Evolutionary conservation across 2,888 invertebrate genomes (phyloP).

Genomic region (Cataglyphis rosenhaueri): DNA sequence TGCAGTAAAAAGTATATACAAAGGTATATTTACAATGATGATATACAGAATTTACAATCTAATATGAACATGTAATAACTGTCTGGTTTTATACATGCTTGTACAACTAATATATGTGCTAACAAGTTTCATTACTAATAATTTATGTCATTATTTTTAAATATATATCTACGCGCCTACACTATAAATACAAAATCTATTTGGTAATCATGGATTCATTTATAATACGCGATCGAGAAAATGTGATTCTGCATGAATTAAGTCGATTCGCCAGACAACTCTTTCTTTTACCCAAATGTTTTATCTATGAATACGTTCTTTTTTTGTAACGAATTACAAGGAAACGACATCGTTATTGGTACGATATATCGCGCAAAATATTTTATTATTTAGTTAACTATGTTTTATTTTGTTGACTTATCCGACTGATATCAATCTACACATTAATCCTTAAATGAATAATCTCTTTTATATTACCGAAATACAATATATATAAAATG

Average conservation of each 20-base stretch:
- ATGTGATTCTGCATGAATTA: slow-evolving; percentile 17
- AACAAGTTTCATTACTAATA: slow-evolving; percentile 26
- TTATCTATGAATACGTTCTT: not conserved
- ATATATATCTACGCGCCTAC: slow-evolving; percentile 14
- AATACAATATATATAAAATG: not conserved
- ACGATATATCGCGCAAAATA: not conserved
- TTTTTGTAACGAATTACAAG: not conserved
- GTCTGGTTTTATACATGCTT: slow-evolving; percentile 36
- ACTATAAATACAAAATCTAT: slow-evolving; percentile 42
- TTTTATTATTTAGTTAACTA: not conserved
- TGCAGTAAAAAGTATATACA: slow-evolving; percentile 78
- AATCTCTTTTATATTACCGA: slow-evolving; percentile 13
- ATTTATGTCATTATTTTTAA: slow-evolving; percentile 21
- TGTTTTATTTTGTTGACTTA: not conserved
- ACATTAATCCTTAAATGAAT: not conserved
- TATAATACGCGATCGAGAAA: not conserved
- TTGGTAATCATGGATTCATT: slow-evolving; percentile 27
- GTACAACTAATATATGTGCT: slow-evolving; percentile 32
- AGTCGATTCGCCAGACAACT: not conserved
- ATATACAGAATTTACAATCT: slow-evolving; percentile 69
- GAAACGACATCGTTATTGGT: not conserved
- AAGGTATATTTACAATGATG: slow-evolving; percentile 78
- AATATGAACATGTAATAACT: slow-evolving; percentile 17
- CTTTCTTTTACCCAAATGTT: not conserved
- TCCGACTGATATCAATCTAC: slow-evolving; percentile 5